Conservation (phyloP, 2,888 invertebrate species). For the Dorcus hopei region DNA sequence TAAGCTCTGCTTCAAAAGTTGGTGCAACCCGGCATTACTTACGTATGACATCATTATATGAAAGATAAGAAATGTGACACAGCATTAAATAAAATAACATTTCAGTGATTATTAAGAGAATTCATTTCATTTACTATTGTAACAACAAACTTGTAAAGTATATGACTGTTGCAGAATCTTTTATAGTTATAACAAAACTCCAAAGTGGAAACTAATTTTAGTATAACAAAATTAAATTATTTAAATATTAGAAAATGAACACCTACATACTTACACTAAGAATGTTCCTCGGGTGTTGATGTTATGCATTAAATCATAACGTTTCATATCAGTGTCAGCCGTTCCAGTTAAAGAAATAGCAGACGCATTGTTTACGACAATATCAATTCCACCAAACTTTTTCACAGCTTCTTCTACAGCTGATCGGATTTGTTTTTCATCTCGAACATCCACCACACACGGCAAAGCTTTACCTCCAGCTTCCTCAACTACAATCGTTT, state of each 20-base stretch:
- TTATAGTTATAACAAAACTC: too few species aligned
- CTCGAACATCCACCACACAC: constrained; percentile 83
- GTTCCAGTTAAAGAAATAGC: constrained; percentile 87
- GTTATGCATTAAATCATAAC: constrained; percentile 93
- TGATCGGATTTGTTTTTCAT: constrained; percentile 69
- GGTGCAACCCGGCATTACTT: too few species aligned
- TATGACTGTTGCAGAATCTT: too few species aligned
- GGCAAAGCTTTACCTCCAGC: constrained; percentile 83
- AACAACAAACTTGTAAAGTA: too few species aligned
- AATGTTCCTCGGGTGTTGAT: constrained; percentile 95
- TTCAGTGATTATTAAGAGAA: too few species aligned
- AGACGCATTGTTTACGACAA: constrained; percentile 93
- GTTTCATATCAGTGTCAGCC: constrained; percentile 86
- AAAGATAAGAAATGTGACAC: too few species aligned
- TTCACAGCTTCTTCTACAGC: constrained; percentile 74
- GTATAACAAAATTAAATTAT: neutral
- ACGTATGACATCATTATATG: too few species aligned
- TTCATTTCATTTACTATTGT: too few species aligned
- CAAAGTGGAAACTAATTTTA: too few species aligned
- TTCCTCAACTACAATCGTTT: constrained; percentile 66
- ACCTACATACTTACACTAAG: constrained; percentile 67
- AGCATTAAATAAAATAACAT: too few species aligned
- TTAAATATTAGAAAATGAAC: neutral
- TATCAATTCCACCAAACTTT: constrained; percentile 94
- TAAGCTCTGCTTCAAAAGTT: too few species aligned